Evolutionary conservation across 2,113 vertebrate species (phyloP).

Genomic region (Oreotrochilus melanogaster): DNA sequence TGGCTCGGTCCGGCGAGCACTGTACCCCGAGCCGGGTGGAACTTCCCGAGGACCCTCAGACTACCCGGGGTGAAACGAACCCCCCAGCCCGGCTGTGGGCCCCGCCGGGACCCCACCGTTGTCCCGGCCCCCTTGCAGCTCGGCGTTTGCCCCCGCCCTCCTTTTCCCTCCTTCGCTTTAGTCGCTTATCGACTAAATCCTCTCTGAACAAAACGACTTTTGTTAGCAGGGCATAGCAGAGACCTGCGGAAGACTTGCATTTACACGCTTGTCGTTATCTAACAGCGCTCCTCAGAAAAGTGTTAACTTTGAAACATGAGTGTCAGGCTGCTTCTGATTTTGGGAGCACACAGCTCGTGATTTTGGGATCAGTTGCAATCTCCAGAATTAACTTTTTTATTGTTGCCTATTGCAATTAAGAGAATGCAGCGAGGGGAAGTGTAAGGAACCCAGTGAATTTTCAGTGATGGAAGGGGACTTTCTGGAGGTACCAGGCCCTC

Average conservation of each 20-base stretch:
- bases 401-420: neutral
- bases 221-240: neutral
- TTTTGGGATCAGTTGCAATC: neutral
- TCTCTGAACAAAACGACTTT: neutral
- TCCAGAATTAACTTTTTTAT: neutral
- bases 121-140: fast-evolving
- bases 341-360: neutral
- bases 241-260: fast-evolving
- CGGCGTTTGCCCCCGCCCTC: fast-evolving
- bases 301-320: fast-evolving
- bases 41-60: too few relatives aligned
- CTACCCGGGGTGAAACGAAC: neutral
- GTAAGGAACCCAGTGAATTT: neutral
- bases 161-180: neutral
- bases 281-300: fast-evolving
- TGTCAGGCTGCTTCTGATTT: neutral
- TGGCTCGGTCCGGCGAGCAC: neutral
- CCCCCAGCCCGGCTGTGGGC: fast-evolving
- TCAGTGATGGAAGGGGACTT: too few relatives aligned
- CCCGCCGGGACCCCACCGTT: fast-evolving
- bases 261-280: fast-evolving
- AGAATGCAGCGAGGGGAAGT: neutral
- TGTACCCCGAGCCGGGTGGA: neutral
- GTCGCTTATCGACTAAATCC: fast-evolving
- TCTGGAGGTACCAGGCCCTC: too few relatives aligned